A percentile compares a stretch with the other conserved stretches of the same genome.
phyloP scores from a whole-genome alignment of 2,888 invertebrate genomes.

The Dicyrtoma fusca region DNA sequence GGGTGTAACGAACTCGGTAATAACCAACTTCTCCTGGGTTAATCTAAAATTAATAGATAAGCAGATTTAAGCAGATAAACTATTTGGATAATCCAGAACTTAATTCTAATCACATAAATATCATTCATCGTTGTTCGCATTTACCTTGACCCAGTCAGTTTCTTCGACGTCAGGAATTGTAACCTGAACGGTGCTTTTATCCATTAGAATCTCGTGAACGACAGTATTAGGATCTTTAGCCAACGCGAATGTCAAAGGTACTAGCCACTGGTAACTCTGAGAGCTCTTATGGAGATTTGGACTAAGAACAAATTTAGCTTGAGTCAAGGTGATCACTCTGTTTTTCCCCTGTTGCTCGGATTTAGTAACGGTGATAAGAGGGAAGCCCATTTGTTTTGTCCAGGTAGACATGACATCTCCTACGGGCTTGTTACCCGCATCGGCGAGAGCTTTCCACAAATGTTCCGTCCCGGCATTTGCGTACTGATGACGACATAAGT shows the following conservation, averaged over 20 bases:
- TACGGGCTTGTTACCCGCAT: slow-evolving; percentile 87
- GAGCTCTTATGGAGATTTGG: slow-evolving; percentile 62
- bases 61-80: not conserved
- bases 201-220: slow-evolving; percentile 66
- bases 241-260: slow-evolving; percentile 83
- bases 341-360: slow-evolving; percentile 65
- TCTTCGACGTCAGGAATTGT: slow-evolving; percentile 71
- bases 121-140: not conserved
- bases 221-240: slow-evolving; percentile 71
- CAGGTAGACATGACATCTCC: slow-evolving; percentile 92
- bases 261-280: slow-evolving; percentile 73
- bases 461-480: slow-evolving; percentile 91
- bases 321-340: slow-evolving; percentile 73
- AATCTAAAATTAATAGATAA: slow-evolving; percentile 60
- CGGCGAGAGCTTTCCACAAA: slow-evolving; percentile 86
- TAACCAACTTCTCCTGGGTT: slow-evolving; percentile 87
- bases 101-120: no score
- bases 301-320: slow-evolving; percentile 74
- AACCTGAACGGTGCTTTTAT: slow-evolving; percentile 69
- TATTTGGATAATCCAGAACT: not conserved
- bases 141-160: slow-evolving; percentile 79
- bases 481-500: slow-evolving; percentile 83
- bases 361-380: slow-evolving; percentile 69
- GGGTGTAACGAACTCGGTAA: slow-evolving; percentile 86
- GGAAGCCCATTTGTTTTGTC: slow-evolving; percentile 90